Base-by-base conservation (phyloP, 2,888 invertebrate species). In the Hirtodrosophila confusa region DNA sequence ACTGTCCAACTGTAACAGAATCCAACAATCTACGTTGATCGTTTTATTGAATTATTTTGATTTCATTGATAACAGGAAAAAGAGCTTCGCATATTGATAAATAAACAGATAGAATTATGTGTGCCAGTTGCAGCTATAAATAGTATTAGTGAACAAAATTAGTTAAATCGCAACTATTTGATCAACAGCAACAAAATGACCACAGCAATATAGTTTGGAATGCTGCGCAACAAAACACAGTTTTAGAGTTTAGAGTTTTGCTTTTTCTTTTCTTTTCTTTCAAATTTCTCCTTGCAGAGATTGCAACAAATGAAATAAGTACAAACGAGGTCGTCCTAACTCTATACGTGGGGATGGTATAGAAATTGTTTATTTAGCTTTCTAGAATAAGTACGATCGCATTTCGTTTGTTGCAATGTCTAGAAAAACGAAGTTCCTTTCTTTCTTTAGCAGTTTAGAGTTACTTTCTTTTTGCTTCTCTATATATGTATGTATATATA, bases 141-240 rank as follows among this genome's bases (percentile, higher is more conserved):
- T 31, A 66, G 54, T 41, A 65, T 66, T 70, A 70, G 60, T 71
- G 51, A 70, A 58, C 58, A 56, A 31, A 65, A 60, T 45, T 44
- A 36, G 36, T 57, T 54, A 57, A 57, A 57, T 43, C 35, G 53
- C 51, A 39, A 45, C 47, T 51, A 70, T 55, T 60, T 31, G 54
- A 53, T 51, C 54, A 70, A 70, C 71, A 70, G 71, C 67, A 72
- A 67, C 67, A 61, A 72, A 71, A 72, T 61, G 24, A 35, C 51
- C 51, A 61, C 70, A 67, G 70, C 72, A 61, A 61, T 49, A 45
- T 45, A 45, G 53, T 70, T 69, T 57, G 56, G 36, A 51, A 41
- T 71, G 70, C 72, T 71, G 61, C 47, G 55, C 66, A 39, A 47
- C 70, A 56, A 71, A 69, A 72, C 56, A 72, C 68, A 67, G 61